phyloP scores from a whole-genome alignment of 1,140 invertebrate genomes.

The Cydia strobilella region DNA sequence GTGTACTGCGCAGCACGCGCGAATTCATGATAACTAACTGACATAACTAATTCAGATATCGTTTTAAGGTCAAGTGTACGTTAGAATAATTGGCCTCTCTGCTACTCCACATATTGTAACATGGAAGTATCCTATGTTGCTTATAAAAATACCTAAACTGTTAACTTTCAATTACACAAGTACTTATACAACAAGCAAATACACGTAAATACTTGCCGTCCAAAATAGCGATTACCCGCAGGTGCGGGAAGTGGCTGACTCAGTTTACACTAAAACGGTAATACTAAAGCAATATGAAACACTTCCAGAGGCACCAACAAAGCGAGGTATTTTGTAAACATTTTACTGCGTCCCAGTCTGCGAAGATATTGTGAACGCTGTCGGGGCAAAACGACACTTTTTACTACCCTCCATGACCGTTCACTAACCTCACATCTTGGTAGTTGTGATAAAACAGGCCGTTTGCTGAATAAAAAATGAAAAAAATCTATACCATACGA shows the following conservation, averaged over 20 bases:
- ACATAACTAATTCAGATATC: too few relatives aligned
- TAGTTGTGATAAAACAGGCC: constrained; percentile 43
- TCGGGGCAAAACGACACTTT: constrained; percentile 66
- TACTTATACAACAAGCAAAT: not conserved
- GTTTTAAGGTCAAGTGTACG: too few relatives aligned
- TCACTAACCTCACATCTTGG: constrained; percentile 48
- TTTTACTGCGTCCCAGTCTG: constrained; percentile 71
- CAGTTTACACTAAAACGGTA: constrained; percentile 49
- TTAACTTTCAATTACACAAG: not conserved
- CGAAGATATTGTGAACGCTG: constrained; percentile 69
- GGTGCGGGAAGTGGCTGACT: constrained; percentile 41
- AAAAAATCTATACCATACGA: not conserved
- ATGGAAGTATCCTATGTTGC: too few relatives aligned
- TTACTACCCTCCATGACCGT: constrained; percentile 64
- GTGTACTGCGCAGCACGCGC: too few relatives aligned
- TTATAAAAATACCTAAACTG: too few relatives aligned
- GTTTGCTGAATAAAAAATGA: constrained; percentile 10
- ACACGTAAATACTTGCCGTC: not conserved
- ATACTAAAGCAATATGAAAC: constrained; percentile 62
- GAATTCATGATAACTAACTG: too few relatives aligned
- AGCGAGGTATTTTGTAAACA: constrained; percentile 71
- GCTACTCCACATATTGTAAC: too few relatives aligned
- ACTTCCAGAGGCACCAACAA: constrained; percentile 54
- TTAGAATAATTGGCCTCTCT: too few relatives aligned
- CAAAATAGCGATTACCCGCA: constrained; percentile 42